Evolutionary conservation across 92 coral and sea anemone genomes (phyloP).

Genomic region (Paramuricea clavata): DNA sequence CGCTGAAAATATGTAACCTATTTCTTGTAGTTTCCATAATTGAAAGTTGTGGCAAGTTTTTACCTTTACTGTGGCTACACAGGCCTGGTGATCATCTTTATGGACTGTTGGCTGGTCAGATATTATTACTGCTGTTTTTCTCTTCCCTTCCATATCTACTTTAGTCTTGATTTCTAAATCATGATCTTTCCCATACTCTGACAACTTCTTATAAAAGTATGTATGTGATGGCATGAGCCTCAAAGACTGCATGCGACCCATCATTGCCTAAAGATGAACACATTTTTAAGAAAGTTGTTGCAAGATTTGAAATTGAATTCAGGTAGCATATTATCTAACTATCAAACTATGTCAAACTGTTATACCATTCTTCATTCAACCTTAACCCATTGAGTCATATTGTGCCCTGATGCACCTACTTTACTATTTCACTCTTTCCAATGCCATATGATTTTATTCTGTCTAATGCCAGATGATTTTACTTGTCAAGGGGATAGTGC

Average conservation of each 20-base stretch:
- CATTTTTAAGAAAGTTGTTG: conserved; percentile 1
- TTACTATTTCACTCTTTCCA: too few relatives aligned
- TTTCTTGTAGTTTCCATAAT: neutral
- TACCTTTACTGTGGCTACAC: neutral
- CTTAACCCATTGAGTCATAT: too few relatives aligned
- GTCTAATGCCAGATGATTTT: too few relatives aligned
- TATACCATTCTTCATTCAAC: too few relatives aligned
- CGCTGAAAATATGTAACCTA: neutral
- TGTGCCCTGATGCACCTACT: too few relatives aligned
- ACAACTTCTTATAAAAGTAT: conserved; percentile 74
- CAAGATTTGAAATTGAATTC: too few relatives aligned
- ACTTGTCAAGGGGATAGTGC: too few relatives aligned
- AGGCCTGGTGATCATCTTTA: neutral
- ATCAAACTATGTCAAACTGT: too few relatives aligned
- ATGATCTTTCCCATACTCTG: conserved; percentile 80
- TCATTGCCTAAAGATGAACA: conserved; percentile 61
- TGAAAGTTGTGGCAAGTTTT: neutral
- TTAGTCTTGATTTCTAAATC: conserved; percentile 61
- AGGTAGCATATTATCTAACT: too few relatives aligned
- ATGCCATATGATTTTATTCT: too few relatives aligned
- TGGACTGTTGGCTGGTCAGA: neutral
- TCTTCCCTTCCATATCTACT: conserved; percentile 63
- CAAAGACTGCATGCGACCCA: conserved; percentile 67
- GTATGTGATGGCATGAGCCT: conserved; percentile 77
- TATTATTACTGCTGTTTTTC: neutral